Base-by-base conservation (phyloP, 1,140 invertebrate genomes). In the Polypedilum vanderplanki region DNA sequence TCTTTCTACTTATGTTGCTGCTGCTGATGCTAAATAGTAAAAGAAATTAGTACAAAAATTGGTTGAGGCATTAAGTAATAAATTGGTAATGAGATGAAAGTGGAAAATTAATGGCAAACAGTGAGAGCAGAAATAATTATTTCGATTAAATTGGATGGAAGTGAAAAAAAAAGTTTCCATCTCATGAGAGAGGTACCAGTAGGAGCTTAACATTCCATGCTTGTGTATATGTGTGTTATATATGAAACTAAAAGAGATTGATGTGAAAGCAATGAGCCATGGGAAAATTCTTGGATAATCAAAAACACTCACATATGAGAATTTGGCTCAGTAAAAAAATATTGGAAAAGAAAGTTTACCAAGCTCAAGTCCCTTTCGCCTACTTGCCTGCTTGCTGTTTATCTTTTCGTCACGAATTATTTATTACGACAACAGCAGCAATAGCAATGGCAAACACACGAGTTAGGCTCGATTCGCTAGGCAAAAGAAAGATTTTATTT, bases 221-320 rank as follows among this genome's bases (percentile, higher is more conserved):
- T n/a, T n/a, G n/a, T n/a, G 12, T 57, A 57, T 57, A 12, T 57
- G 12, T 57, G 46, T 57, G 46, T 57, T 57, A 15, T n/a, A 5
- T 33, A 12, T 57, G 46, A 57, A 57, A n/a, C 46, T 57, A 57
- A 57, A n/a, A 57, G 46, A 57, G 46, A 57, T 57, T 57, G 46
- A 57, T 57, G 46, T 57, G 46, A 57, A 57, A 57, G 46, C 46
- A 57, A 57, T 57, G 46, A 57, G 46, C 46, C 46, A 57, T 57
- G 46, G 46, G 46, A 57, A 57, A 57, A 57, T 57, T 57, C 12
- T 57, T 57, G 46, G 46, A 57, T 57, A 57, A 57, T 57, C 46
- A 57, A 57, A 57, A n/a, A 57, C 46, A 57, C 46, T n/a, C 46
- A 57, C n/a, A 57, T 3, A 57, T 57, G n/a, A 57, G 46, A 57